Percentiles rank a stretch among this genome's conserved stretches.
Evolutionary conservation across 1,140 invertebrate genomes (phyloP).

Genomic region (Bombus polaris): DNA sequence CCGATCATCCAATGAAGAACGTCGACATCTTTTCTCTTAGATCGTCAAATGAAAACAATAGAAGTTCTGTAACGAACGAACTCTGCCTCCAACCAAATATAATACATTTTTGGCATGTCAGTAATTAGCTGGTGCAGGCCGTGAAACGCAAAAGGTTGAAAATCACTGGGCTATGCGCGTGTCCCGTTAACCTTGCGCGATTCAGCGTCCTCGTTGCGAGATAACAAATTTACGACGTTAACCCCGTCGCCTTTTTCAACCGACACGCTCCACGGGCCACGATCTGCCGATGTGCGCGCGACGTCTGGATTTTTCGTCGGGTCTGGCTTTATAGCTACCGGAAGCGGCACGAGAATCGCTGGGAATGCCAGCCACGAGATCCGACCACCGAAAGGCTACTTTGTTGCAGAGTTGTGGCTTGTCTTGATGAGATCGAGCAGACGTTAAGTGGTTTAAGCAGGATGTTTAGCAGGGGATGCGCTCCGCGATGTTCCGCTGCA

Average conservation of each 20-base stretch:
- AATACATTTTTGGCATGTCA: too few relatives aligned
- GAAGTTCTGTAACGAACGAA: too few relatives aligned
- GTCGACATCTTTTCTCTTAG: too few relatives aligned
- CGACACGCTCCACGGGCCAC: background rate
- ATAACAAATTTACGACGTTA: slow-evolving; percentile 26
- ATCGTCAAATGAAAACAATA: rapidly evolving
- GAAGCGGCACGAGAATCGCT: background rate
- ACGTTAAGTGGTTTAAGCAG: background rate
- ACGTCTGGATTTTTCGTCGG: background rate
- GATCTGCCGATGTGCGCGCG: background rate
- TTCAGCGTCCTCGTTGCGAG: background rate
- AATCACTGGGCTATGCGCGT: too few relatives aligned
- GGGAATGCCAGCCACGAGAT: background rate
- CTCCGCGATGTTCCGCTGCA: too few relatives aligned
- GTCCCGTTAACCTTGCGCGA: slow-evolving; percentile 9
- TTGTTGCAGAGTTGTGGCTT: background rate
- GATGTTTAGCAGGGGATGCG: too few relatives aligned
- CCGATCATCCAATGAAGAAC: too few relatives aligned
- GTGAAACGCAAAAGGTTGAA: background rate
- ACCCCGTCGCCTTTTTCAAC: background rate
- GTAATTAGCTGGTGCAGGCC: too few relatives aligned
- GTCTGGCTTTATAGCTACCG: background rate
- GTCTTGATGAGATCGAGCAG: background rate
- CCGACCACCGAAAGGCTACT: background rate
- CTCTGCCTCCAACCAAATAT: too few relatives aligned